phyloP scores from a whole-genome alignment of 2,113 vertebrate species.

The Amazona vittata region DNA sequence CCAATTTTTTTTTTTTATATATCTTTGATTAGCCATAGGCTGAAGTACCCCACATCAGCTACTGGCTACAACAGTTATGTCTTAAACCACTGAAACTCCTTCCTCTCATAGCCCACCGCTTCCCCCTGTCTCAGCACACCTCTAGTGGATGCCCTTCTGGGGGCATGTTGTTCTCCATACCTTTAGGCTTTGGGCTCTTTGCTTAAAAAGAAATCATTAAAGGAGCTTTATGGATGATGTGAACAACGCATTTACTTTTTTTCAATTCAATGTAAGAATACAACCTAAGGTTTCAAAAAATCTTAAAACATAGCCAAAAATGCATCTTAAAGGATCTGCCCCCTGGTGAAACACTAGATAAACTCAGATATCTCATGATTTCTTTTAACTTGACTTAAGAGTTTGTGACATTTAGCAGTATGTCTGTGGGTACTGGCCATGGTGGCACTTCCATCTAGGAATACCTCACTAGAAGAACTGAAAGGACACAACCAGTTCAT shows the following conservation, averaged over 20 bases:
- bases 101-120: not conserved
- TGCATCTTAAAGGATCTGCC: not conserved
- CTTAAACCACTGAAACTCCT: not conserved
- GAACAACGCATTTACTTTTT: not conserved
- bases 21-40: not conserved
- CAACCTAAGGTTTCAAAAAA: not conserved
- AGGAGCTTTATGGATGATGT: not conserved
- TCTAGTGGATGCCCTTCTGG: not conserved
- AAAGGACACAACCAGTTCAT: not conserved
- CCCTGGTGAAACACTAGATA: not conserved
- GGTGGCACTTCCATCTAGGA: not conserved
- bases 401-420: not conserved
- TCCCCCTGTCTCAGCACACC: not conserved
- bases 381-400: not conserved
- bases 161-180: not conserved
- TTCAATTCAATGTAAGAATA: not conserved
- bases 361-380: not conserved
- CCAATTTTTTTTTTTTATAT: rapidly evolving
- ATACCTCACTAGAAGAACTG: not conserved
- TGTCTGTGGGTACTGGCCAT: not conserved
- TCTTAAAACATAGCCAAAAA: not conserved
- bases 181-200: not conserved
- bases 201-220: not conserved
- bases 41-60: not conserved
- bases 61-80: not conserved